These are phyloP conservation scores for Clarias pachynema DNA, from an alignment of 2,797 vertebrate genomes.

Conservation along the genomic window DNA sequence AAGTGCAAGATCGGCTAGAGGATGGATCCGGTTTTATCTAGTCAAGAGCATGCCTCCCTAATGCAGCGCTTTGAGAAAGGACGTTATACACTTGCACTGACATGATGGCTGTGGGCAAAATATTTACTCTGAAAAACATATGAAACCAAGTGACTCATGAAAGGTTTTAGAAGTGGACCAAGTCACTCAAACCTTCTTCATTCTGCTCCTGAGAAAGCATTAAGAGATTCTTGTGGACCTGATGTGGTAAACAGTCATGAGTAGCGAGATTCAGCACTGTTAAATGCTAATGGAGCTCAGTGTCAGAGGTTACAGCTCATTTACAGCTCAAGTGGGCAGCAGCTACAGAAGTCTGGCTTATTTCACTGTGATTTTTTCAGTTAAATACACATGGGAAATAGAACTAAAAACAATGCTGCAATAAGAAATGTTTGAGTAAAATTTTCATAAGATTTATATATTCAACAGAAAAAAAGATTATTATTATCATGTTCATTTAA, in stretches of 20 bases:
- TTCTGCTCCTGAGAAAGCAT: conserved; percentile 19
- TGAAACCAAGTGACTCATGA: conserved; percentile 37
- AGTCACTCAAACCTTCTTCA: conserved; percentile 19
- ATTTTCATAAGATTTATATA: neutral
- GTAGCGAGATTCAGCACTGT: conserved; percentile 19
- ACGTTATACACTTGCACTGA: conserved; percentile 33
- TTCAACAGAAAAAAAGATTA: neutral
- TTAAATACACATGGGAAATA: conserved; percentile 20
- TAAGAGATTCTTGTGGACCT: conserved; percentile 10
- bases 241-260: conserved; percentile 34
- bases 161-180: conserved; percentile 15
- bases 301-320: conserved; percentile 39
- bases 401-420: conserved; percentile 15
- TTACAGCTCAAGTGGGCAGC: conserved; percentile 45
- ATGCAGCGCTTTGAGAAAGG: conserved; percentile 39
- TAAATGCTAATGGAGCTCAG: conserved; percentile 36
- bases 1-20: conserved; percentile 38
- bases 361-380: conserved; percentile 14
- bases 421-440: neutral
- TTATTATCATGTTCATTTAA: too few relatives aligned
- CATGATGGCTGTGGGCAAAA: conserved; percentile 31
- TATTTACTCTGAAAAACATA: conserved; percentile 44
- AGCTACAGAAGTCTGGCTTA: conserved; percentile 41
- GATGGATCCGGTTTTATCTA: conserved; percentile 45
- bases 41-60: conserved; percentile 37